Evolutionary conservation across 2,113 vertebrate species (phyloP), one percentile per base, ranked within the genome.

Genomic region (Pelvicachromis taeniatus): DNA sequence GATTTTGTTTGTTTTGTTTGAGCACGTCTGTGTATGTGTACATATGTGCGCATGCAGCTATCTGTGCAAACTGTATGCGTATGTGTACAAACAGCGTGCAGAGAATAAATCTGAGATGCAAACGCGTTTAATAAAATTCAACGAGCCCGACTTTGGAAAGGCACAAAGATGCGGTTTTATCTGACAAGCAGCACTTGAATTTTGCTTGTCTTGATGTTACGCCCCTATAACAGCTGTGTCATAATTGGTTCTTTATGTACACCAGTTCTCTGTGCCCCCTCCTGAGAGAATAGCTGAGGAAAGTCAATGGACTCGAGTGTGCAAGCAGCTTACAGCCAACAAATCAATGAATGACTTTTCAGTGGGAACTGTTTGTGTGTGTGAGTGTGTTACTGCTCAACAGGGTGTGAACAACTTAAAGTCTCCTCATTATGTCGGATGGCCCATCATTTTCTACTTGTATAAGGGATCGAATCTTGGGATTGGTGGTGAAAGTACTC

Each of bases 271-370:
- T 19, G 12, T 16, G 52, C 26, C 13, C 13, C 14, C 3, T 68
- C 73, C 33, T 35, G 6, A 19, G 55, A 79, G 61, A 77, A 40
- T 6, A 35, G 40, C 45, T 12, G 6, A 13, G 58, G 33, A 83
- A 84, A 84, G 77, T 90, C 80, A 56, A 21, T 79, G 50, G 38
- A 77, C 68, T 87, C 31, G 88, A 90, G 89, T 78, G 61, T 70
- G 38, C 26, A 31, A 55, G 45, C 26, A 35, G 80, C 29, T 59
- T 48, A 80, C 68, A 82, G 65, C 38, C 52, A 54, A 21, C 56
- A 77, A 85, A 87, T 89, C 87, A 91, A 84, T 89, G 42, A 56
- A 85, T 78, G 38, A 17, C 53, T 61, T 63, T 35, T 12, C 65
- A 79, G 33, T 29, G 19, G 53, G 26, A 53, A 56, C 45, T 42